Evolutionary conservation across 2,797 vertebrate species (phyloP).

Genomic region (Triplophysa bombifrons): DNA sequence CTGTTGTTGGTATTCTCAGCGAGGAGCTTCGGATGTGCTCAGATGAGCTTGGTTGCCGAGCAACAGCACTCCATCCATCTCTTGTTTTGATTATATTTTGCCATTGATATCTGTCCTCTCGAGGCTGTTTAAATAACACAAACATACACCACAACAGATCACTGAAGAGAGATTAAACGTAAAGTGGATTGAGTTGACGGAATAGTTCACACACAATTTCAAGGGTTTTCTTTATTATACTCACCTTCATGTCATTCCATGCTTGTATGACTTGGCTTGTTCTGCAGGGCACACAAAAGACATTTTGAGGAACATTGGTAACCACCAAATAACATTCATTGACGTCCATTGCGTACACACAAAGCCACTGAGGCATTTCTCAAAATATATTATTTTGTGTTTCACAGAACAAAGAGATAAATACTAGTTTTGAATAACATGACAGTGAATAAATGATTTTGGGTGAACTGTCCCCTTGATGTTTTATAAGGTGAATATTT

Average conservation of each 20-base stretch:
- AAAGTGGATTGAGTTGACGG: neutral
- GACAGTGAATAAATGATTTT: no score
- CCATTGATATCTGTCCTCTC: conserved; percentile 31
- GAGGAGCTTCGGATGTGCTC: conserved; percentile 23
- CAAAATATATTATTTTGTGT: no score
- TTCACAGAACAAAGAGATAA: no score
- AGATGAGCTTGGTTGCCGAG: conserved; percentile 47
- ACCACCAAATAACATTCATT: no score
- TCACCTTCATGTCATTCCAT: neutral
- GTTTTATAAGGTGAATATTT: no score
- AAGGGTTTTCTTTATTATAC: neutral
- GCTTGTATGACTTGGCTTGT: neutral
- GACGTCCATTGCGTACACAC: no score
- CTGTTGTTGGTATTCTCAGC: conserved; percentile 39
- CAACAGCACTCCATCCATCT: conserved; percentile 43
- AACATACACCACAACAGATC: conserved; percentile 27
- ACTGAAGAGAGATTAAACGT: conserved; percentile 4
- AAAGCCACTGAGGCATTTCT: no score
- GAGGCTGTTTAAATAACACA: conserved; percentile 25
- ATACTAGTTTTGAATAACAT: no score
- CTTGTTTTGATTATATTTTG: conserved; percentile 47
- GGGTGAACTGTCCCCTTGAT: no score
- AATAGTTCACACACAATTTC: neutral
- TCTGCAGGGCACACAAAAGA: no score
- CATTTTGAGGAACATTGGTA: no score